Conservation (phyloP, 2,888 invertebrate genomes). For the Nomada lathburiana region DNA sequence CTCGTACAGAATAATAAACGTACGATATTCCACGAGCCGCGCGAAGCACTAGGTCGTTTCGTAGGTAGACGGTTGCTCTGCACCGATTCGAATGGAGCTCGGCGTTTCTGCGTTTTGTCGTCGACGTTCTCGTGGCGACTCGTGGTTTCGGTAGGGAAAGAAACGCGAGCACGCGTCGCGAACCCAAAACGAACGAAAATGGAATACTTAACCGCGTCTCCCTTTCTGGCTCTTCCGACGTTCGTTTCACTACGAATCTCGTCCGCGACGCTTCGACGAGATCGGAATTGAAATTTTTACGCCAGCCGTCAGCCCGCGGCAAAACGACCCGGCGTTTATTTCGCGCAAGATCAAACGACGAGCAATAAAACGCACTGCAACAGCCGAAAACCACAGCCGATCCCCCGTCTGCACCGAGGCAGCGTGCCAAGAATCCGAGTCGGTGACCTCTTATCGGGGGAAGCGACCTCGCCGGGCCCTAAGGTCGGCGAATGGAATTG, state of each 20-base stretch:
- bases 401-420: slow-evolving; percentile 12
- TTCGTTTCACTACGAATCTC: slow-evolving; percentile 25
- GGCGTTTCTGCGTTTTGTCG: slow-evolving; percentile 16
- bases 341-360: slow-evolving; percentile 10
- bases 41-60: slow-evolving; percentile 66
- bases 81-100: slow-evolving; percentile 58
- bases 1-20: slow-evolving; percentile 69
- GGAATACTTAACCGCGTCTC: slow-evolving; percentile 15
- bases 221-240: slow-evolving; percentile 28
- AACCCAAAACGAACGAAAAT: slow-evolving; percentile 13
- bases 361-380: slow-evolving; percentile 43
- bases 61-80: slow-evolving; percentile 57
- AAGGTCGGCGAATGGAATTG: slow-evolving; percentile 57
- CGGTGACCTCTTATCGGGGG: slow-evolving; percentile 70
- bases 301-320: neutral
- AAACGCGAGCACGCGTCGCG: neutral
- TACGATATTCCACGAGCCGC: slow-evolving; percentile 66
- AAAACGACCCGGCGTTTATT: slow-evolving; percentile 1
- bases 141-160: neutral
- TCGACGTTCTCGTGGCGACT: neutral
- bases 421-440: slow-evolving; percentile 49
- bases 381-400: slow-evolving; percentile 23
- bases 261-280: slow-evolving; percentile 11
- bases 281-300: slow-evolving; percentile 30
- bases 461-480: slow-evolving; percentile 60